Evolutionary conservation across 1,140 invertebrate species (phyloP).

Genomic region (Macrobrachium rosenbergii): DNA sequence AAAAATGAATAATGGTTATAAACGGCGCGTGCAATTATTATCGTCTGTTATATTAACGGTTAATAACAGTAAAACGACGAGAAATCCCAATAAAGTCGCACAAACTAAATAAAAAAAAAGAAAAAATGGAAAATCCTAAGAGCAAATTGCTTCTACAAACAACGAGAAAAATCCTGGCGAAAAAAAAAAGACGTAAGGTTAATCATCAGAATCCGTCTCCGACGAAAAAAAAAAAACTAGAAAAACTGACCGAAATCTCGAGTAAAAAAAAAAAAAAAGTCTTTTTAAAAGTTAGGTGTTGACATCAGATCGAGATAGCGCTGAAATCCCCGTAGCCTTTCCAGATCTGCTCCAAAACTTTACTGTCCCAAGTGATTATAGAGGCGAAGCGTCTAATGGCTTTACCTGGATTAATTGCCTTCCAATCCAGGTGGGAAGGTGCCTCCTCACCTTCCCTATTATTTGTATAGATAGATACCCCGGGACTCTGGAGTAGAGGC

Average conservation of each 20-base stretch:
- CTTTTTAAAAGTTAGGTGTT: no score
- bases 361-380: slow-evolving; percentile 33
- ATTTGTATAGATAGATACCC: slow-evolving; percentile 39
- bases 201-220: no score
- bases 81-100: no score
- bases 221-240: no score
- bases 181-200: not conserved
- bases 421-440: slow-evolving; percentile 44
- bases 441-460: slow-evolving; percentile 29
- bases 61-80: no score
- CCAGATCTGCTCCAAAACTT: not conserved
- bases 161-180: not conserved
- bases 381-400: slow-evolving; percentile 38
- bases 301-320: no score
- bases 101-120: no score
- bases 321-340: not conserved
- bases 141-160: not conserved
- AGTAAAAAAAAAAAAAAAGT: no score
- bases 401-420: slow-evolving; percentile 50
- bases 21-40: no score
- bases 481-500: not conserved
- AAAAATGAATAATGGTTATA: no score
- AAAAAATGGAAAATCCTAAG: no score
- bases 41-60: no score
- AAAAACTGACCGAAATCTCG: not conserved